Evolutionary conservation across 2,888 invertebrate species (phyloP).

Genomic region (Phlogophora meticulosa): DNA sequence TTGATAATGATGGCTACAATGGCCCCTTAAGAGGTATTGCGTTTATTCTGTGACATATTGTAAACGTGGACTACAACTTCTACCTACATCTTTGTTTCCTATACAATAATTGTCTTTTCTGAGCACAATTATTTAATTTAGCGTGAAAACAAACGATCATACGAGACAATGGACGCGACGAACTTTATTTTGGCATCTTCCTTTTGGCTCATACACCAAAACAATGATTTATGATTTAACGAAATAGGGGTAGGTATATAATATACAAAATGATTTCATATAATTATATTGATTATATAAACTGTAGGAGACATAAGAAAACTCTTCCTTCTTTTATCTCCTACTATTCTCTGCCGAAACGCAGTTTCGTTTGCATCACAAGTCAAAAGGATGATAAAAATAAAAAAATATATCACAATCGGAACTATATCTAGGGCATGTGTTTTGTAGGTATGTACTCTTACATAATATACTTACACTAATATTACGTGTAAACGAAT

Average conservation of each 20-base stretch:
- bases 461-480: slow-evolving; percentile 69
- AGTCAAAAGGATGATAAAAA: slow-evolving; percentile 42
- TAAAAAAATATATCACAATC: slow-evolving; percentile 84
- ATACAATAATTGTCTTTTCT: slow-evolving; percentile 89
- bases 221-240: slow-evolving; percentile 68
- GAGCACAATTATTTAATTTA: slow-evolving; percentile 81
- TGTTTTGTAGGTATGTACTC: slow-evolving; percentile 73
- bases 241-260: slow-evolving; percentile 24
- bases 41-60: too few relatives aligned
- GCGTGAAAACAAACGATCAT: slow-evolving; percentile 70
- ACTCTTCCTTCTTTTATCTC: neutral
- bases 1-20: too few relatives aligned
- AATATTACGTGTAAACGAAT: slow-evolving; percentile 71
- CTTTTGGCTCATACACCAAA: slow-evolving; percentile 87
- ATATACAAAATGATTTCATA: slow-evolving; percentile 36
- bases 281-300: slow-evolving; percentile 23
- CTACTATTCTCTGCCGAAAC: slow-evolving; percentile 16
- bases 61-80: slow-evolving; percentile 72
- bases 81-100: slow-evolving; percentile 76
- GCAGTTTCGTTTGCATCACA: slow-evolving; percentile 16
- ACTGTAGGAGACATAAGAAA: slow-evolving; percentile 24
- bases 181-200: slow-evolving; percentile 87
- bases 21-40: too few relatives aligned
- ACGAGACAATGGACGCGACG: slow-evolving; percentile 80
- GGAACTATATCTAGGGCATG: slow-evolving; percentile 79